Conservation (phyloP, 2,113 vertebrate genomes). For the Stomatorhinus ivindoensis region DNA sequence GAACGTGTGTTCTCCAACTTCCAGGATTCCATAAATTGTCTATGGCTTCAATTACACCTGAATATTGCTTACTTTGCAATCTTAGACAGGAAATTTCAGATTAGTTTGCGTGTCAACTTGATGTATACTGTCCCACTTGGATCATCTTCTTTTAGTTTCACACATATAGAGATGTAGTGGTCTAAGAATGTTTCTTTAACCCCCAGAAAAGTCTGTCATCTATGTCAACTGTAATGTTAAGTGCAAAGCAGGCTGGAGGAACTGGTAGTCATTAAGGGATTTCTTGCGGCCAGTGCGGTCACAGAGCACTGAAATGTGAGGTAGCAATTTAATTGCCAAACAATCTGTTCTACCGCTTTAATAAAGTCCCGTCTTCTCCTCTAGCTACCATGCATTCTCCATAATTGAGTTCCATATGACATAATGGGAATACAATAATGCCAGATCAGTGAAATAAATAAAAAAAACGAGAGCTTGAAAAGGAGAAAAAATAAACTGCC, state of each 20-base stretch:
- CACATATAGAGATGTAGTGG: neutral
- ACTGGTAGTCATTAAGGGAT: neutral
- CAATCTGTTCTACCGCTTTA: neutral
- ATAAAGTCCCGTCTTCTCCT: neutral
- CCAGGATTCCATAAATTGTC: neutral
- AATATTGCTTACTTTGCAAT: neutral
- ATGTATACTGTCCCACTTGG: neutral
- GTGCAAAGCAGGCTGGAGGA: neutral
- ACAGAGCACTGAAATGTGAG: neutral
- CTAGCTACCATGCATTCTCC: neutral
- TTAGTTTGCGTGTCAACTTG: neutral
- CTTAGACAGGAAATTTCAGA: neutral
- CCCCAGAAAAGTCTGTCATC: neutral
- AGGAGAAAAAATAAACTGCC: slow-evolving; percentile 5
- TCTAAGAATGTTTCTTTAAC: neutral
- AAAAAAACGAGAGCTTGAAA: neutral
- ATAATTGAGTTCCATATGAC: neutral
- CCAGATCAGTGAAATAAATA: slow-evolving; percentile 5
- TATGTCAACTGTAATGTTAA: neutral
- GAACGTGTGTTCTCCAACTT: neutral
- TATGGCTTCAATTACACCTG: neutral
- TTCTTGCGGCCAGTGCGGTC: neutral
- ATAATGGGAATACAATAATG: slow-evolving; percentile 17
- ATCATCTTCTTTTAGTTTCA: neutral
- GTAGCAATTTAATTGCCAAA: slow-evolving; percentile 3